phyloP scores from a whole-genome alignment of 2,113 vertebrate species.

The Corvus moneduloides region DNA sequence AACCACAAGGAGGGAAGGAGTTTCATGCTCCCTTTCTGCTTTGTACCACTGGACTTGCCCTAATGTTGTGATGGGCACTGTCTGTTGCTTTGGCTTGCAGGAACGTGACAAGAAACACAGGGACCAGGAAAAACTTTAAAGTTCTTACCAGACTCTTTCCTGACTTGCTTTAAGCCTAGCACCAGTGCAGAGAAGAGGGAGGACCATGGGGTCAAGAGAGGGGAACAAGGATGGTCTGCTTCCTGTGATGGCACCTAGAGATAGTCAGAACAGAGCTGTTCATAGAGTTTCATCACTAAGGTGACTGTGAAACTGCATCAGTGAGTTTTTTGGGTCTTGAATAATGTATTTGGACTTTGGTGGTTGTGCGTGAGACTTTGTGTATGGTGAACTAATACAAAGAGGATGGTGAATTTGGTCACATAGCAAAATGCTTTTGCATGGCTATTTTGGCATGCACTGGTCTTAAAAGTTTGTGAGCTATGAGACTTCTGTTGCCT shows the following conservation, averaged over 20 bases:
- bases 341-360: neutral
- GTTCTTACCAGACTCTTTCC: neutral
- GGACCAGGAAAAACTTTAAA: accelerated
- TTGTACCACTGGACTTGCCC: accelerated
- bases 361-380: neutral
- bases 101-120: neutral
- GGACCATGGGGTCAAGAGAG: neutral
- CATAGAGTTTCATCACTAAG: accelerated
- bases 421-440: neutral
- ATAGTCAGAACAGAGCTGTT: neutral
- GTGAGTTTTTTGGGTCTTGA: neutral
- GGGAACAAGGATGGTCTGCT: neutral
- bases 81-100: neutral
- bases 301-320: neutral
- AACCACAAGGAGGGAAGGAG: neutral
- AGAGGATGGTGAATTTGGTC: neutral
- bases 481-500: neutral
- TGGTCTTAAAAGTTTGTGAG: neutral
- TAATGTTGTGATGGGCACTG: neutral
- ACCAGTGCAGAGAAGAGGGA: neutral
- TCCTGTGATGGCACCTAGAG: neutral
- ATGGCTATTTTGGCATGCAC: neutral
- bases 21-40: neutral
- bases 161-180: neutral
- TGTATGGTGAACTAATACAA: neutral